A percentile compares a stretch with the other conserved stretches of the same genome.
Evolutionary conservation across 2,797 vertebrate species (phyloP).

Genomic region (Pagetopsis macropterus): DNA sequence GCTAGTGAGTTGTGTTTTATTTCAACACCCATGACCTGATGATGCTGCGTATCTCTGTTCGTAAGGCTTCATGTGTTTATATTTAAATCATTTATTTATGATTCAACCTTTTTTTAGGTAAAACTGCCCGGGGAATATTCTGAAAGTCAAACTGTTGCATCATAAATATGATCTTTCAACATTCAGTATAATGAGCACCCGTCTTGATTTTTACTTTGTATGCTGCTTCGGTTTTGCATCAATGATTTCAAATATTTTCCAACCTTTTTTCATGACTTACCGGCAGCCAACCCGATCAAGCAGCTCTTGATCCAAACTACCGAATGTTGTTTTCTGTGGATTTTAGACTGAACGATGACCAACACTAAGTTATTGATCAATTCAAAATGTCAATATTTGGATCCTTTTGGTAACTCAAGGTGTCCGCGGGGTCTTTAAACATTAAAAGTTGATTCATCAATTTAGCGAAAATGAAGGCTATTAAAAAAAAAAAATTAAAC

Average conservation of each 20-base stretch:
- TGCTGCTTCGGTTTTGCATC: slow-evolving; percentile 7
- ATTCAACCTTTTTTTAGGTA: background rate
- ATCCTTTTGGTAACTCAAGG: background rate
- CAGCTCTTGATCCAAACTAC: too few relatives aligned
- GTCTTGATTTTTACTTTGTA: background rate
- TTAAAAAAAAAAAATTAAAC: too few relatives aligned
- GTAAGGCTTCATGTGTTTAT: background rate
- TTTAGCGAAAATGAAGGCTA: too few relatives aligned
- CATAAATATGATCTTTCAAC: background rate
- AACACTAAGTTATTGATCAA: background rate
- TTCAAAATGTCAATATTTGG: background rate
- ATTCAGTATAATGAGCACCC: background rate
- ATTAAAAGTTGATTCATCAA: too few relatives aligned
- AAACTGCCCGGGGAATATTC: background rate
- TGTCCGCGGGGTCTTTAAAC: too few relatives aligned
- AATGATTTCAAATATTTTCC: background rate
- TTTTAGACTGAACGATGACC: background rate
- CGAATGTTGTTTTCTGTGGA: background rate
- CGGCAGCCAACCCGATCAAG: background rate
- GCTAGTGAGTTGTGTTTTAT: background rate
- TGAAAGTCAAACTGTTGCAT: slow-evolving; percentile 13
- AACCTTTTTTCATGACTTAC: background rate
- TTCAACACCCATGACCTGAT: background rate
- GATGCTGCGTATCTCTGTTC: background rate
- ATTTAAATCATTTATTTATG: slow-evolving; percentile 6